Base-by-base conservation (phyloP, 2,797 vertebrate genomes). In the Spinibarbus caldwelli region DNA sequence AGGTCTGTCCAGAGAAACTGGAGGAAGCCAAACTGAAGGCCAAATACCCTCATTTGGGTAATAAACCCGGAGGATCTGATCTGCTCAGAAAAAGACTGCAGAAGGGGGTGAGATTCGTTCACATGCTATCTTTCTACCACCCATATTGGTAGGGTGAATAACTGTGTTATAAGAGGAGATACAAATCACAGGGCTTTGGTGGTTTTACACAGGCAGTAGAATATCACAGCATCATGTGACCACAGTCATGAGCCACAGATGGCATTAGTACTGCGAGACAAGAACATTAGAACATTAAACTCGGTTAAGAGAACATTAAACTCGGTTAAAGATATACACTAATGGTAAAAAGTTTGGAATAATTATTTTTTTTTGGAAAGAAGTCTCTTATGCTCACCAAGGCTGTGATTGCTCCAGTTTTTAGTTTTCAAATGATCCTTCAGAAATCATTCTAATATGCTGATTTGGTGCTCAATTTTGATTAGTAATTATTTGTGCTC, bases 21-120 rank as follows among this genome's bases (percentile, higher is more conserved):
- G 98, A 99, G 93, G 98, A 99, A 93, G 98, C 97, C 78, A 99
- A 99, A 87, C 94, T 99, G 91, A 99, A 99, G 95, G 94, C 97
- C 90, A 97, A 96, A 90, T 99, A 99, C 85, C 98, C 98, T 93
- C 97, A 97, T 90, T 94, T 99, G 93, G 98, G 97, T 79, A 95
- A 97, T 88, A 99, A 99, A 88, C 97, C 98, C 8, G 98, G 98
- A 76, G 98, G 98, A 73, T 99, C 98, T 0, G 98, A 99, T 90
- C 96, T 99, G 91, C 96, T 99, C 90, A 97, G 98, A 90, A 99
- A 99, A 94, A 95, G 98, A 84, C 96, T 99, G 86, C 97, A 98
- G 91, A 99, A 99, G 91, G 98, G 98, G 94, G 98, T 99, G 93
- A 97, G 96, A 23, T 10, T 23, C 17, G 45, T 26, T 77, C 15